These are phyloP conservation scores for Oryzias dopingdopingensis DNA, from an alignment of 2,797 vertebrate species.

Conservation along the genomic window DNA sequence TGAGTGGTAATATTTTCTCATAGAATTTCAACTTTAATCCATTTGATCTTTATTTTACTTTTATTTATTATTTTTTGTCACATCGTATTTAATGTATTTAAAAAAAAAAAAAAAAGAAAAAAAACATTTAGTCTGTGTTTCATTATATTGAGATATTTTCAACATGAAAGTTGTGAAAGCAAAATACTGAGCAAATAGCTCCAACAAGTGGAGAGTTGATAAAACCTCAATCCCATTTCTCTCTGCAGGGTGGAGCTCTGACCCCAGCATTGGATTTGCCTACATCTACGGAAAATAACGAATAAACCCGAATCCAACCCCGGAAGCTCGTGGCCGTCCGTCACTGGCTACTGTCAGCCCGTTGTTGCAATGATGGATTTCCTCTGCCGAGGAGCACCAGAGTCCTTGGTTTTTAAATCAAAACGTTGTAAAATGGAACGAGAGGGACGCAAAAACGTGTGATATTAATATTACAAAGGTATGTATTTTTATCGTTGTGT, in stretches of 20 bases:
- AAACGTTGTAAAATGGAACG: conserved; percentile 21
- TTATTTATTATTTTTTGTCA: background rate
- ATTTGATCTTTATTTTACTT: background rate
- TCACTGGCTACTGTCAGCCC: conserved; percentile 39
- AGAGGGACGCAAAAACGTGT: background rate
- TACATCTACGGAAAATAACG: conserved; percentile 37
- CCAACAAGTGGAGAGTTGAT: conserved; percentile 7
- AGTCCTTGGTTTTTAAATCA: conserved; percentile 5
- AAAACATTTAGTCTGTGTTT: background rate
- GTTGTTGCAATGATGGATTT: conserved; percentile 49
- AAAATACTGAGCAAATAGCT: conserved; percentile 14
- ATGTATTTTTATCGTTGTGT: conserved; percentile 13
- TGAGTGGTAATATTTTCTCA: too few species aligned
- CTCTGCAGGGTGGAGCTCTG: conserved; percentile 13
- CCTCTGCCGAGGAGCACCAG: conserved; percentile 8
- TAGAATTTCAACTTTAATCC: too few species aligned
- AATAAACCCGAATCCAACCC: conserved; percentile 50
- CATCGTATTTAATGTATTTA: background rate
- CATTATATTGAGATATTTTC: background rate
- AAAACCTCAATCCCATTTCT: background rate
- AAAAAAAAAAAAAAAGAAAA: too few species aligned
- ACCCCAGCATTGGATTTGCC: background rate
- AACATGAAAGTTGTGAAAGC: too few species aligned
- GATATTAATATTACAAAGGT: conserved; percentile 33
- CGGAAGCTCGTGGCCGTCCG: conserved; percentile 53